Percentiles rank a stretch among this genome's conserved stretches.
Conservation (phyloP, 2,113 vertebrate genomes). For the Stigmatopora argus region DNA sequence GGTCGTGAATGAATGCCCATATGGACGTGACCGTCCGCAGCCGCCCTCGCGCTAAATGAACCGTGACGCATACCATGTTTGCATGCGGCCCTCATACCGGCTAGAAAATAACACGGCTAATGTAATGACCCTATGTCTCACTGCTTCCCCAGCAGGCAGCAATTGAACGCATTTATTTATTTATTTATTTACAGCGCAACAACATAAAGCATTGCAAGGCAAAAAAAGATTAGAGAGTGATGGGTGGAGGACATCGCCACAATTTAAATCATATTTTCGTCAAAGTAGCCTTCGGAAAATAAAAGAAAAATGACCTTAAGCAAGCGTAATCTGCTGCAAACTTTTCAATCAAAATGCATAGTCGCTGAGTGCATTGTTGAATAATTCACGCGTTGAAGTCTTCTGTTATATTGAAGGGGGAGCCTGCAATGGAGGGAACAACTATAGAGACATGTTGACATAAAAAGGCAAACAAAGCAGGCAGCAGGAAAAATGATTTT, state of each 20-base stretch:
- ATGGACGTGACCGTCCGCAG: conserved; percentile 1
- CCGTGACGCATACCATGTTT: neutral
- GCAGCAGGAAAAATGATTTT: conserved; percentile 2
- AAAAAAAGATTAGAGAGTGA: neutral
- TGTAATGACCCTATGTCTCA: conserved; percentile 4
- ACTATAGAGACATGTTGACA: conserved; percentile 4
- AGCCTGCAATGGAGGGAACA: neutral
- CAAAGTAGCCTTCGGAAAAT: conserved; percentile 1
- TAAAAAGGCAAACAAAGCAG: conserved; percentile 9
- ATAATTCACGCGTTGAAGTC: conserved; percentile 9
- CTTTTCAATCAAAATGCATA: neutral
- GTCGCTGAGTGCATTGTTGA: conserved; percentile 6
- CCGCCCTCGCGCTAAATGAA: conserved; percentile 17
- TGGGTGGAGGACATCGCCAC: neutral
- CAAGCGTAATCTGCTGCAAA: neutral
- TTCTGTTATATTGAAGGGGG: neutral
- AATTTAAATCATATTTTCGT: conserved; percentile 2
- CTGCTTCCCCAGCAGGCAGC: conserved; percentile 15
- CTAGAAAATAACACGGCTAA: neutral
- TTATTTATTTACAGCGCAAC: conserved; percentile 1
- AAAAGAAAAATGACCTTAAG: neutral
- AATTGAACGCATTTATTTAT: conserved; percentile 7
- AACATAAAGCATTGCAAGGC: neutral
- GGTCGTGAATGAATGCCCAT: neutral
- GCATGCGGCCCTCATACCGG: conserved; percentile 1